Evolutionary conservation across 2,888 invertebrate genomes (phyloP), one percentile per base, ranked within the genome.

Genomic region (Clunio marinus): DNA sequence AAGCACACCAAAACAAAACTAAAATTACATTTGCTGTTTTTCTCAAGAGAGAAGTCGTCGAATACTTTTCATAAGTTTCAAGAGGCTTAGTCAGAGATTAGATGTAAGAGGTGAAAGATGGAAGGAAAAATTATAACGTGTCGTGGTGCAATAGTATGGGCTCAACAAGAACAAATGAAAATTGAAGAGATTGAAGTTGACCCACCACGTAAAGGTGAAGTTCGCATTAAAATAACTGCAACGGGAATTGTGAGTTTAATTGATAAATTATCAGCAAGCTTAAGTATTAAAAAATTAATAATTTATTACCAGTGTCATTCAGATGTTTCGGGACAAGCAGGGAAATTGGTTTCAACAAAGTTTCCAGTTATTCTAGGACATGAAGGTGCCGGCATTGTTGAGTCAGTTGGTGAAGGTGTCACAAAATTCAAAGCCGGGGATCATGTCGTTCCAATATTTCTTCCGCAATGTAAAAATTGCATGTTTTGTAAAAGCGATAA

Each of bases 331-430:
- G 94, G 96, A 0, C 79, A 93, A 28, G 86, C 87, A 71, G 96
- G 96, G 1, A 83, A 86, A 70, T 96, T 96, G 78, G 88, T 95
- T 0, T 96, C 96, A 79, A 96, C 95, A 3, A 80, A 88, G 13
- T 96, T 96, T 74, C 98, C 98, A 0, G 90, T 91, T 2, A 81
- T 99, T 72, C 82, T 99, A 59, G 99, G 99, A 0, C 99, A 99
- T 75, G 99, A 99, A 80, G 98, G 98, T 5, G 89, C 88, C 69
- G 97, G 97, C 37, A 85, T 97, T 73, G 96, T 98, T n/a, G 98
- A 97, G 78, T 96, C 96, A 78, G 84, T 98, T 60, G 98, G 98
- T 0, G 89, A 90, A 74, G 93, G 91, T 17, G 97, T 97, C 0
- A 92, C 90, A 0, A 84, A 86, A 62, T 89, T 96, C 41, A 84